phyloP scores from a whole-genome alignment of 2,888 invertebrate genomes.

The Frankliniella fusca region DNA sequence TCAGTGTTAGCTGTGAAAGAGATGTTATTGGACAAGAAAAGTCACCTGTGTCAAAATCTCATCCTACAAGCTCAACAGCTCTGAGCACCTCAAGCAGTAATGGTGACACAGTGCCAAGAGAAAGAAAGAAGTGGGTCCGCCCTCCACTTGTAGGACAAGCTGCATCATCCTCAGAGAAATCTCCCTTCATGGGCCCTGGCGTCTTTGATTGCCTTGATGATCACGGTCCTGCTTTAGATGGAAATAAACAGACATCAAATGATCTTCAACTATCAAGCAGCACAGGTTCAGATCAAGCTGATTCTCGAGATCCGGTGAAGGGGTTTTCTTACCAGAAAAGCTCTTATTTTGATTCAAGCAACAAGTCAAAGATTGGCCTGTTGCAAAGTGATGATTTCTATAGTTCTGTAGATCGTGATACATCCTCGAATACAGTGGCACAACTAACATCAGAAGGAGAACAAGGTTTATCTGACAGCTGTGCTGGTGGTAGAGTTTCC shows the following conservation, averaged over 20 bases:
- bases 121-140: conserved; percentile 46
- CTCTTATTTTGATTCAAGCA: conserved; percentile 7
- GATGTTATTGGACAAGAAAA: conserved; percentile 4
- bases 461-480: conserved; percentile 32
- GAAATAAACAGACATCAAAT: background rate
- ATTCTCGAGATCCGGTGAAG: background rate
- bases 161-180: conserved; percentile 40
- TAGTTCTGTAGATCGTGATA: background rate
- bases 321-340: background rate
- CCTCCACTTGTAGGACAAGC: conserved; percentile 47
- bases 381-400: background rate
- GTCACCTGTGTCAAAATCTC: conserved; percentile 3
- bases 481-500: conserved; percentile 50
- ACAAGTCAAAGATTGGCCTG: background rate
- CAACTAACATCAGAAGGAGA: conserved; percentile 29
- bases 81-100: background rate
- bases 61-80: background rate
- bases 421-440: background rate
- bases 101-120: conserved; percentile 39
- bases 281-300: conserved; percentile 5
- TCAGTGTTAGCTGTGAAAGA: background rate
- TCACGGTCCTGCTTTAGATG: background rate
- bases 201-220: conserved; percentile 31
- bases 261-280: conserved; percentile 6
- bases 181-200: conserved; percentile 27